These are phyloP conservation scores for Glossophaga mutica DNA, from an alignment of 2,797 vertebrate species.

Conservation along the genomic window DNA sequence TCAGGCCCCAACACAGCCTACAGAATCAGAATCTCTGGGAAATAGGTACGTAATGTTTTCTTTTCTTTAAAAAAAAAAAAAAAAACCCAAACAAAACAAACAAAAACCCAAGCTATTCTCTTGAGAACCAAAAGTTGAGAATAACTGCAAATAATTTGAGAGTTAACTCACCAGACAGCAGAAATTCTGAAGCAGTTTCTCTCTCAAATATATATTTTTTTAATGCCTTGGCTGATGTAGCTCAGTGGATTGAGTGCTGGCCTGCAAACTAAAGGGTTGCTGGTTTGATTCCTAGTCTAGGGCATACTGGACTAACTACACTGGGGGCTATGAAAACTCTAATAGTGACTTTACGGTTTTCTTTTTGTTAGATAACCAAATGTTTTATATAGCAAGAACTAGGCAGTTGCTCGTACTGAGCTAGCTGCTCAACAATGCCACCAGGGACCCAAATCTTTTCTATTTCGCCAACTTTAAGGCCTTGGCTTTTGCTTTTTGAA, in stretches of 20 bases:
- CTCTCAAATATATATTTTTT: not conserved
- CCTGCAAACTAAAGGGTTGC: no score
- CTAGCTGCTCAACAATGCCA: not conserved
- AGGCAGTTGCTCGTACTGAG: not conserved
- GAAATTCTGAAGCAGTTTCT: not conserved
- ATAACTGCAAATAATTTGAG: not conserved
- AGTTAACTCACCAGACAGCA: not conserved
- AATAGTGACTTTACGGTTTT: not conserved
- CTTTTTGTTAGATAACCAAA: not conserved
- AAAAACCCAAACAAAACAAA: no score
- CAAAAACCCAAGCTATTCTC: not conserved
- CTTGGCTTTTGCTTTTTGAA: not conserved
- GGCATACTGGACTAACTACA: not conserved
- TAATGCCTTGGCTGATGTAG: no score
- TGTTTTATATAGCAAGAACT: not conserved
- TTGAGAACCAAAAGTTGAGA: not conserved
- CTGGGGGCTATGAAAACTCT: not conserved
- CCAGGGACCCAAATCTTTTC: not conserved
- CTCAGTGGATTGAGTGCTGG: no score
- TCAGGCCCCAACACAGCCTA: not conserved
- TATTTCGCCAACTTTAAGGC: not conserved
- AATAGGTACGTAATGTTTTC: not conserved
- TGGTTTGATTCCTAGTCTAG: no score
- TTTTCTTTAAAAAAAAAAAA: not conserved
- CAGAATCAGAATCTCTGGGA: not conserved